Base-by-base conservation (phyloP, 2,888 invertebrate species). In the Pachymerium ferrugineum region DNA sequence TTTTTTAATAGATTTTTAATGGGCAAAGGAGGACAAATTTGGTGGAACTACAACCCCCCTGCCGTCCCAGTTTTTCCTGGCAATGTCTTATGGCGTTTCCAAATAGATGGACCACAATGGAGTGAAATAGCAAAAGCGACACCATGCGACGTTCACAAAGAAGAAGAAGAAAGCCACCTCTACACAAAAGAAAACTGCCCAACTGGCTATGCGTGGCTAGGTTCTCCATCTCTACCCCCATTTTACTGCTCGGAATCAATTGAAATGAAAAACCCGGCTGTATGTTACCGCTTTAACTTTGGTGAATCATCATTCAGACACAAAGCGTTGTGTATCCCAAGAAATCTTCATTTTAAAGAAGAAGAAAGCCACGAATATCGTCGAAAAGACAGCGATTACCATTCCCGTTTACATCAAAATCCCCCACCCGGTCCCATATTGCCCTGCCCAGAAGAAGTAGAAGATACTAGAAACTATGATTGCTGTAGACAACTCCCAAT, bases 321-420 rank as follows among this genome's bases (percentile, higher is more conserved):
- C 1, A 70, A 33, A 33, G 70, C 70, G 12, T 12, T 70, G 70
- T 33, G 16, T 31, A 33, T 70, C 16, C 70, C 70, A 29, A 5
- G n/a, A 0, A 25, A 31, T 14, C 31, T 70, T 12, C 70, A 70
- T 22, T 70, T 70, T 16, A 70, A 70, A 33, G 70, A 70, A 31
- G 70, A 70, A 22, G 70, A 70, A 33, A 8, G n/a, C 14, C 70
- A 70, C 19, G 33, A 70, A 19, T 70, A 33, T 22, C 70, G 31
- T 14, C 31, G 35, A 8, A 31, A 35, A 70, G 35, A 70, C n/a
- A 33, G 70, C 25, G 70, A 70, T 31, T 70, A 70, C 31, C 38
- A 47, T 14, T 38, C 28, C 0, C 70, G 70, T 1, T 70, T 30
- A 8, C 31, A 70, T 30, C 14, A 42, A 6, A 70, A 30, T 33